Evolutionary conservation across 1,140 invertebrate species (phyloP).

Genomic region (Paraescarpia echinospica): DNA sequence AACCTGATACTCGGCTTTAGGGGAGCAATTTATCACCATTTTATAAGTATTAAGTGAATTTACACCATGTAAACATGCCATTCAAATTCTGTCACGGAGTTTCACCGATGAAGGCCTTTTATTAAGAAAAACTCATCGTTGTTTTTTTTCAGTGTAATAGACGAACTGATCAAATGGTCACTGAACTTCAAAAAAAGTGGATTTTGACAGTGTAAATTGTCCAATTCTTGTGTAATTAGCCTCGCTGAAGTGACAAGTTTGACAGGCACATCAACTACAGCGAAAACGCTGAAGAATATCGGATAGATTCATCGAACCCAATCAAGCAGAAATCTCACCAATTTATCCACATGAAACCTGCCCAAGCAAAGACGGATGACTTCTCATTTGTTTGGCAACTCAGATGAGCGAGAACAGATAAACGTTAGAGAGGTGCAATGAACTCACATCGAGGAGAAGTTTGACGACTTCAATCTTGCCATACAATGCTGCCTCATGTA

Average conservation of each 20-base stretch:
- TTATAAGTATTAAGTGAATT: too few species aligned
- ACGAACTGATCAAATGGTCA: background rate
- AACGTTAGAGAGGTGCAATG: background rate
- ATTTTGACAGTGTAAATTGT: background rate
- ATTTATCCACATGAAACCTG: background rate
- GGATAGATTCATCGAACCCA: background rate
- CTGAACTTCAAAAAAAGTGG: background rate
- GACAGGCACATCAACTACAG: background rate
- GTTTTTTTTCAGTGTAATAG: background rate
- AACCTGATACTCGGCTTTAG: too few species aligned
- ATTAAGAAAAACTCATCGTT: background rate
- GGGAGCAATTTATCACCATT: too few species aligned
- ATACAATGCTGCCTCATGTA: conserved; percentile 59
- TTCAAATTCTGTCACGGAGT: too few species aligned
- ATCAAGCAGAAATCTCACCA: background rate
- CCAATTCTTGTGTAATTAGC: background rate
- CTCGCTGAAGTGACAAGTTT: background rate
- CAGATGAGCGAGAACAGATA: too few species aligned
- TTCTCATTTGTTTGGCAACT: too few species aligned
- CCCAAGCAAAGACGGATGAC: too few species aligned
- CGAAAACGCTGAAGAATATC: background rate
- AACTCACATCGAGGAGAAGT: conserved; percentile 58
- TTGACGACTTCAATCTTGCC: conserved; percentile 59
- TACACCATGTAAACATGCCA: too few species aligned
- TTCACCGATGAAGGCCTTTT: background rate